A percentile compares a stretch with the other conserved stretches of the same genome.
Evolutionary conservation across 1,140 invertebrate species (phyloP).

Genomic region (Melipona quadrifasciata): DNA sequence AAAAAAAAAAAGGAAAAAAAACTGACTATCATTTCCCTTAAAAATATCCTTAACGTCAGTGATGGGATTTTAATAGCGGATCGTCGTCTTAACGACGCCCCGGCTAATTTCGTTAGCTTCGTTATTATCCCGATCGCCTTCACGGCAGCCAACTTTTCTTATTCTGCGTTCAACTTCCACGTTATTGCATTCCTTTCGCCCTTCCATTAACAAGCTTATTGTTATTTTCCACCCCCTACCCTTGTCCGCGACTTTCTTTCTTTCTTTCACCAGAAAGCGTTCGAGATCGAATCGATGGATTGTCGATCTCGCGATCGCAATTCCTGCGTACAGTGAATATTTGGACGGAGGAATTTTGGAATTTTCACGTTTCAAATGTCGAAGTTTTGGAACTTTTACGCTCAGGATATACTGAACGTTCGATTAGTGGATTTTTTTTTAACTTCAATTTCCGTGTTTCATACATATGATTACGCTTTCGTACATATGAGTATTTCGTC

Average conservation of each 20-base stretch:
- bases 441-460: no score
- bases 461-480: no score
- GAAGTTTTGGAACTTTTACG: no score
- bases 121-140: conserved; percentile 40
- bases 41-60: conserved; percentile 48
- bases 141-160: conserved; percentile 28
- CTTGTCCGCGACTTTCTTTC: background rate
- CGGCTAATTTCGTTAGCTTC: conserved; percentile 43
- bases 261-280: no score
- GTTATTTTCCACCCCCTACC: background rate
- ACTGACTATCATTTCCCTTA: conserved; percentile 37
- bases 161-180: conserved; percentile 17
- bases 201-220: conserved; percentile 20
- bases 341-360: no score
- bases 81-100: conserved; percentile 50
- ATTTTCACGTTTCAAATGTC: no score
- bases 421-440: no score
- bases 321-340: no score
- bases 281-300: no score
- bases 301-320: no score
- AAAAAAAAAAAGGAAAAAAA: background rate
- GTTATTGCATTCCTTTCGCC: conserved; percentile 38
- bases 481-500: no score
- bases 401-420: no score
- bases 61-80: conserved; percentile 55